Base-by-base conservation (phyloP, 1,140 invertebrate genomes). In the Anoplophora glabripennis region DNA sequence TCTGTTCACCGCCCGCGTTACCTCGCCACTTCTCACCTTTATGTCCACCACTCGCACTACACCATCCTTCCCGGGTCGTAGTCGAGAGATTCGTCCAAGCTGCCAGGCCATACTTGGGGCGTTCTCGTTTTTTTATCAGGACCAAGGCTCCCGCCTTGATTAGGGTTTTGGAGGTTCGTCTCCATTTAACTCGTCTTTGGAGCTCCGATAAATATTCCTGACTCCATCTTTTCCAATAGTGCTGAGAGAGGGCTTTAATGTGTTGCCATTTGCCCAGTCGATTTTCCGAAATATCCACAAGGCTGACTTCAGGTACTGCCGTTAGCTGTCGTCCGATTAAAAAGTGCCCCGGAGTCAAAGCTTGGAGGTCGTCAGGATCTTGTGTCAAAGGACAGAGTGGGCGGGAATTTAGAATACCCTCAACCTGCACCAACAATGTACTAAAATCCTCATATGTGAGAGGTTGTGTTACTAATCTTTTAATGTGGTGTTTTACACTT, bases 21-120 rank as follows among this genome's bases (percentile, higher is more conserved):
- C 10, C n/a, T 46, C 40, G 1, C 54, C 63, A 44, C 33, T 17
- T 15, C 1, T n/a, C 5, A 71, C 73, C 59, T 72, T 67, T 1
- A 77, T 37, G 9, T 57, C 59, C 0, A 64, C 70, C 0, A 70
- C 69, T 46, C 72, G 34, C 1, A 72, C 67, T n/a, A 64, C 45
- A 2, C 68, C 68, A 58, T 76, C 72, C 3, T n/a, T 21, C 4
- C 72, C 72, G n/a, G 67, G 70, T 57, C 69, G 63, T 7, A 69
- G 15, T 10, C 72, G 49, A 8, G 55, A 37, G 1, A 76, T 67
- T 15, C 69, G 51, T 4, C 64, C 72, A 38, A 74, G 12, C 1
- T 11, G 15, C 68, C 71, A 72, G 8, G 53, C 41, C 17, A 35
- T 10, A 8, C 53, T 46, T 4, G 65, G 58, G n/a, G 34, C 7